Conservation (phyloP, 2,797 vertebrate species). For the Prunella strophiata region DNA sequence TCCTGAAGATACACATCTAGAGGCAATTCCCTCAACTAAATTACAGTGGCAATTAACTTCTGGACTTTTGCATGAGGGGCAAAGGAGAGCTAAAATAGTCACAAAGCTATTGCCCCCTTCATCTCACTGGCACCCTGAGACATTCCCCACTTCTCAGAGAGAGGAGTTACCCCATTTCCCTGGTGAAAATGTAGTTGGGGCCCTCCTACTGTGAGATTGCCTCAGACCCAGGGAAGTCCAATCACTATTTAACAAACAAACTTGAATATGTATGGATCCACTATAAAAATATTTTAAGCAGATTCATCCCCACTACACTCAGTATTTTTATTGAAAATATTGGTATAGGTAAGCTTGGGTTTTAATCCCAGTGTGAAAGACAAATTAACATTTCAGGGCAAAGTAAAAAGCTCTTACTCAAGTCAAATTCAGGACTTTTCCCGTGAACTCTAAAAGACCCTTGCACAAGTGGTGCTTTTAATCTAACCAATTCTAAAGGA, state of each 20-base stretch:
- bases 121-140: not conserved
- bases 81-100: not conserved
- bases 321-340: not conserved
- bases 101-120: not conserved
- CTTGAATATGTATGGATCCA: not conserved
- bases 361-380: not conserved
- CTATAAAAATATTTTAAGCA: not conserved
- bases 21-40: not conserved
- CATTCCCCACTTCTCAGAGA: not conserved
- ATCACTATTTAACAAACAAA: not conserved
- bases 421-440: not conserved
- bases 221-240: not conserved
- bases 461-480: not conserved
- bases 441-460: not conserved
- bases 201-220: not conserved
- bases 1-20: not conserved
- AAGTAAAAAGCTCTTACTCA: not conserved
- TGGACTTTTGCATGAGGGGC: not conserved
- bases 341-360: not conserved
- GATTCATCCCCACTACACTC: fast-evolving
- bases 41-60: not conserved
- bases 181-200: no score
- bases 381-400: not conserved
- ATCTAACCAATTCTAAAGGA: not conserved
- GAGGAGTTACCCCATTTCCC: not conserved